Percentiles rank a stretch among this genome's conserved stretches.
These are phyloP conservation scores for Octopus sinensis DNA, from an alignment of 1,140 invertebrate genomes.

Conservation along the genomic window DNA sequence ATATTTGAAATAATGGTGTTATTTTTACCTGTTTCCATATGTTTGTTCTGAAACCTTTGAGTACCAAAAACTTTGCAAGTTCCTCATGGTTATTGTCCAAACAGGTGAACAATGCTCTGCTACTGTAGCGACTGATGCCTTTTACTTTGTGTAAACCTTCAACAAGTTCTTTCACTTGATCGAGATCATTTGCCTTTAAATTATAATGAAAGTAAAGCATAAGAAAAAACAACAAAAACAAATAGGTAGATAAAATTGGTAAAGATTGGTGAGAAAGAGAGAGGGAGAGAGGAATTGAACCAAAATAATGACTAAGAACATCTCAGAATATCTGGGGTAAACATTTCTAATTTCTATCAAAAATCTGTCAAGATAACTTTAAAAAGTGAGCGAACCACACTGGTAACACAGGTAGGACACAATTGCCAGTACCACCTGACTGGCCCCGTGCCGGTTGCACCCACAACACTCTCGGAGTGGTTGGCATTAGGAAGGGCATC, in stretches of 20 bases:
- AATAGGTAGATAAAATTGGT: neutral
- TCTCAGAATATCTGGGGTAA: too few relatives aligned
- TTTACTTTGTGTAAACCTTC: slow-evolving; percentile 34
- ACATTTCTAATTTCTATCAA: too few relatives aligned
- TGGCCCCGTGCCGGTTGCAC: too few relatives aligned
- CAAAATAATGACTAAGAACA: neutral
- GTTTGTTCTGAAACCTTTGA: slow-evolving; percentile 42
- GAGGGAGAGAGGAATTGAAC: neutral
- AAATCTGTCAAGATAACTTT: too few relatives aligned
- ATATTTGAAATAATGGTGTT: neutral
- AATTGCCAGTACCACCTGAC: too few relatives aligned
- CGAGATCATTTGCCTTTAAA: slow-evolving; percentile 38
- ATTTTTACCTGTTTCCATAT: slow-evolving; percentile 46
- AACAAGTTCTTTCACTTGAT: slow-evolving; percentile 32
- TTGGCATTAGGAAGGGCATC: too few relatives aligned
- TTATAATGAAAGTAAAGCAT: neutral
- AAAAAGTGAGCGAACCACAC: too few relatives aligned
- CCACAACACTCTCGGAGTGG: too few relatives aligned
- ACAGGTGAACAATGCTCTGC: slow-evolving; percentile 41
- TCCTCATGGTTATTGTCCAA: slow-evolving; percentile 42
- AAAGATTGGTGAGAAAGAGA: neutral
- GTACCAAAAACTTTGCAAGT: slow-evolving; percentile 44
- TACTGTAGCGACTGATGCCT: slow-evolving; percentile 37
- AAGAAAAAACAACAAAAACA: neutral
- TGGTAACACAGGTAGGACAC: too few relatives aligned